Percentiles rank a stretch among this genome's conserved stretches.
Evolutionary conservation across 1,140 invertebrate genomes (phyloP).

Genomic region (Neodiprion virginianus): DNA sequence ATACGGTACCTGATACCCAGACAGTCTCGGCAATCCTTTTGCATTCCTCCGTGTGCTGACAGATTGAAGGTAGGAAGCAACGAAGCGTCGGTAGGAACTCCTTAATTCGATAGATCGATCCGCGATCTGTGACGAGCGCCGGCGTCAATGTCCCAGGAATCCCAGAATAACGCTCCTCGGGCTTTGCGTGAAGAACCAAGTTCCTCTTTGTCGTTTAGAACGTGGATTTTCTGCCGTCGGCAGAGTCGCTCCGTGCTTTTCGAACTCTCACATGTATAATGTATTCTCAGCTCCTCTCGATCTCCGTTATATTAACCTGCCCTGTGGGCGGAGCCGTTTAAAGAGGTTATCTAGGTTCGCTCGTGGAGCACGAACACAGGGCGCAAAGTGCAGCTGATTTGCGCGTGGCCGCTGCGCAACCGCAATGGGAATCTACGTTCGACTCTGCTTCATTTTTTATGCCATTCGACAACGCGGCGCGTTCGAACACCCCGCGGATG

Average conservation of each 20-base stretch:
- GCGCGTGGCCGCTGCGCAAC: not conserved
- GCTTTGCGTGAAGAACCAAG: no score
- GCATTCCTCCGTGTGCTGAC: slow-evolving; percentile 78
- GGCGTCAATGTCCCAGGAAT: not conserved
- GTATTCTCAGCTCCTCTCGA: not conserved
- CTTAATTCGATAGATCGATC: not conserved
- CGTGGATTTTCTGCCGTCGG: not conserved
- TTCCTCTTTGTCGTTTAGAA: not conserved
- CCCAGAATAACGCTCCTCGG: no score
- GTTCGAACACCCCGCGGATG: no score
- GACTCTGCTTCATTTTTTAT: no score
- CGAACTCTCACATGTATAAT: not conserved
- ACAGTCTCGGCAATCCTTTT: slow-evolving; percentile 82
- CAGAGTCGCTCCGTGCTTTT: not conserved
- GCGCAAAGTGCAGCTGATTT: slow-evolving; percentile 2
- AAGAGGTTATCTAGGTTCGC: no score
- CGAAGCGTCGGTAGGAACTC: no score
- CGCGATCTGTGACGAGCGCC: not conserved
- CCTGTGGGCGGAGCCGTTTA: no score
- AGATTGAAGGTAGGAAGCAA: slow-evolving; percentile 62
- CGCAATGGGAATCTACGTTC: no score
- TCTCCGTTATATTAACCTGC: not conserved
- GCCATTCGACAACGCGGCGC: no score
- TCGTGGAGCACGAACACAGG: no score
- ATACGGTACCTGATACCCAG: slow-evolving; percentile 84